These are phyloP conservation scores for Raja brachyura DNA, from an alignment of 2,113 vertebrate species.

Conservation along the genomic window DNA sequence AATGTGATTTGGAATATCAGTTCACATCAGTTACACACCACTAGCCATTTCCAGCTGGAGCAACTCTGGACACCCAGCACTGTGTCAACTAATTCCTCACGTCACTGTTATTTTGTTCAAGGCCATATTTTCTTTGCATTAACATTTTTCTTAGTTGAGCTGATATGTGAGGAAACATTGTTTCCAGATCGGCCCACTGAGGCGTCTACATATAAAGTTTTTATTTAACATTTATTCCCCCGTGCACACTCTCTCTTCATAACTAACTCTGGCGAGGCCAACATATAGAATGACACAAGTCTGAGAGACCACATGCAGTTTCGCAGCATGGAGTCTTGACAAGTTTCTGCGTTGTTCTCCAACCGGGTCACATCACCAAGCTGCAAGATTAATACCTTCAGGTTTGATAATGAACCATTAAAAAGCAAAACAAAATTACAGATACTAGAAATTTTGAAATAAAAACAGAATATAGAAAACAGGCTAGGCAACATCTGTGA, in stretches of 20 bases:
- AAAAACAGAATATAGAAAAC: no score
- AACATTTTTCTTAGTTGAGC: background rate
- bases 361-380: background rate
- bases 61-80: background rate
- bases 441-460: no score
- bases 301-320: background rate
- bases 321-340: background rate
- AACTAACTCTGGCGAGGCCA: background rate
- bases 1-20: background rate
- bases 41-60: background rate
- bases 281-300: background rate
- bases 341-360: background rate
- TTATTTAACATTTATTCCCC: background rate
- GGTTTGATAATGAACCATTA: background rate
- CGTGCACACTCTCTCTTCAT: background rate
- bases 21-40: background rate
- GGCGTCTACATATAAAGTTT: background rate
- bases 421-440: no score
- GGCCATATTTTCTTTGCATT: background rate
- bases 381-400: background rate
- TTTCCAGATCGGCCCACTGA: background rate
- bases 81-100: slow-evolving; percentile 9
- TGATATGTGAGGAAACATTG: background rate
- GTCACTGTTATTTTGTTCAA: background rate
- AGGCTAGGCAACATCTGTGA: no score